A percentile compares a stretch with the other conserved stretches of the same genome.
Conservation (phyloP, 2,113 vertebrate genomes). For the Rhegmatorhina hoffmannsi region DNA sequence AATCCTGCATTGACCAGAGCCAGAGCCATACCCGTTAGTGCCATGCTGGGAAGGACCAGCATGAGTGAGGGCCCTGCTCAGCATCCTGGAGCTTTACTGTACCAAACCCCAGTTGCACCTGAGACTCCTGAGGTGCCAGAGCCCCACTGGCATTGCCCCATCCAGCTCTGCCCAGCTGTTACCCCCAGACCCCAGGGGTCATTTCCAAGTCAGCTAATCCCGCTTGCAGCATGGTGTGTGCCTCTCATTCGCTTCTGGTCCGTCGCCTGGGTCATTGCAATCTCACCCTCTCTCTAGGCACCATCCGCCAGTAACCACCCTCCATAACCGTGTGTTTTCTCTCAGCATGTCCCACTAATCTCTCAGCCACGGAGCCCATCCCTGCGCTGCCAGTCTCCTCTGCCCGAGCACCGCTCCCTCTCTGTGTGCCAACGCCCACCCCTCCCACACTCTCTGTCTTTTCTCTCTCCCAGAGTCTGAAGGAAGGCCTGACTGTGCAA, state of each 20-base stretch:
- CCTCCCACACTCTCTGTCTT: constrained; percentile 1
- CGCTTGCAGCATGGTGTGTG: constrained; percentile 6
- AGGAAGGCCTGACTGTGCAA: constrained; percentile 96
- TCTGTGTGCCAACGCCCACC: neutral
- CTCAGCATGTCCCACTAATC: constrained; percentile 78
- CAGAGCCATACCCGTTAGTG: neutral
- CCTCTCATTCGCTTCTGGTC: constrained; percentile 19
- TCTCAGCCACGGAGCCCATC: neutral
- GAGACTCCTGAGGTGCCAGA: fast-evolving
- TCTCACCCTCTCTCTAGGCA: constrained; percentile 35
- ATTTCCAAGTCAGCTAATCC: neutral
- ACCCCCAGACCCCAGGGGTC: fast-evolving
- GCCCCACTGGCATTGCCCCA: neutral
- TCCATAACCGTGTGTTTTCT: constrained; percentile 49
- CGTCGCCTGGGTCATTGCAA: neutral
- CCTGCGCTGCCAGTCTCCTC: neutral
- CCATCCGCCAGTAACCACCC: constrained; percentile 29
- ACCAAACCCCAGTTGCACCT: neutral
- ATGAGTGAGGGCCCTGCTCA: neutral
- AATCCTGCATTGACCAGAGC: neutral
- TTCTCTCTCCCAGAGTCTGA: constrained; percentile 87
- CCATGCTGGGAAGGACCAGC: neutral
- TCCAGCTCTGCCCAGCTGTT: neutral
- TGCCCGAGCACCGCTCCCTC: neutral
- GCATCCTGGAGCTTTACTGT: neutral